These are phyloP conservation scores for Meleagris gallopavo DNA, from an alignment of 2,113 vertebrate species.

Conservation along the genomic window DNA sequence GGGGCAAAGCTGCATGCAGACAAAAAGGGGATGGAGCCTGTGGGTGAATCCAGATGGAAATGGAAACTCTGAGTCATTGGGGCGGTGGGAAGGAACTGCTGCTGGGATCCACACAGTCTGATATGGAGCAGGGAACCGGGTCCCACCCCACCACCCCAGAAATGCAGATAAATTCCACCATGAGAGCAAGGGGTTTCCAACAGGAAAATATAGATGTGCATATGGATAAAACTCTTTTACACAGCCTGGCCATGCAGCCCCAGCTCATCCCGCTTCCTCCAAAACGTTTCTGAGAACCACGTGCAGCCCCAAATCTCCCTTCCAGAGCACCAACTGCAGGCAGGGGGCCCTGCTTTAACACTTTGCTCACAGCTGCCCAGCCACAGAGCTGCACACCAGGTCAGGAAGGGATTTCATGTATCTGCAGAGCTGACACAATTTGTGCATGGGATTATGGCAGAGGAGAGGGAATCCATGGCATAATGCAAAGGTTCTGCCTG, in stretches of 20 bases:
- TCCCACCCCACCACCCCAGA: not conserved
- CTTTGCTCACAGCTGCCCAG: not conserved
- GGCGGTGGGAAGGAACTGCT: conserved; percentile 5
- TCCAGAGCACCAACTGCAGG: not conserved
- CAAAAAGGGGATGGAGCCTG: not conserved
- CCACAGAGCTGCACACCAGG: not conserved
- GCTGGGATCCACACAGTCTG: not conserved
- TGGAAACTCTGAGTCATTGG: conserved; percentile 25
- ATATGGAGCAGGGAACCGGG: not conserved
- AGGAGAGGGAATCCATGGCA: not conserved
- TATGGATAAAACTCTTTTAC: not conserved
- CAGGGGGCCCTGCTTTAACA: not conserved
- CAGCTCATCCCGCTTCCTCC: not conserved
- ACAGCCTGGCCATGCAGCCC: not conserved
- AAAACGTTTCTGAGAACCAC: not conserved
- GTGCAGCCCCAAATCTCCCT: not conserved
- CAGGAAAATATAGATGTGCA: not conserved
- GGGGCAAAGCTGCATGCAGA: not conserved
- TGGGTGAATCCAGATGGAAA: not conserved
- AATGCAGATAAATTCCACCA: not conserved
- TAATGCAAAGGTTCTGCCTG: not conserved
- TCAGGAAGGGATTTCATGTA: conserved; percentile 44
- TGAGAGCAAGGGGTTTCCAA: not conserved
- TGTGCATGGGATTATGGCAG: not conserved
- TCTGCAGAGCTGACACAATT: conserved; percentile 48